These are phyloP conservation scores for Nasonia vitripennis DNA, from an alignment of 1,140 invertebrate genomes.

Conservation along the genomic window DNA sequence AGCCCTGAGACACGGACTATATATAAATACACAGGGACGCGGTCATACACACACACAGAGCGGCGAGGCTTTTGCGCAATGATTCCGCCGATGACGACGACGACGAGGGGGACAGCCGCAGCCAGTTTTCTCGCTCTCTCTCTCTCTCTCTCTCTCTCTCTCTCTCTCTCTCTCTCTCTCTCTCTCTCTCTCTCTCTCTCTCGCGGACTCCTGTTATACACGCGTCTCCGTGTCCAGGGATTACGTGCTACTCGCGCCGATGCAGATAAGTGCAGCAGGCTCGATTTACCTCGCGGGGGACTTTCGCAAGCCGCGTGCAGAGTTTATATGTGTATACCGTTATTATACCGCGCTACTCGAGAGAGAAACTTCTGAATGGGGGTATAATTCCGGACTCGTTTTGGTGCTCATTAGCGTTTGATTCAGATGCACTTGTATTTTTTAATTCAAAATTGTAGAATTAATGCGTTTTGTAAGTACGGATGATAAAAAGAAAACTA, in stretches of 20 bases:
- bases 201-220: not conserved
- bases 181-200: not conserved
- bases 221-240: not conserved
- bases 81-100: not conserved
- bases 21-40: not conserved
- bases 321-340: not conserved
- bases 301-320: not conserved
- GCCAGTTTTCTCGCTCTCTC: not conserved
- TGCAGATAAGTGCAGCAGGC: constrained; percentile 6
- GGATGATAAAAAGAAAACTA: not conserved
- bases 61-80: not conserved
- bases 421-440: no score
- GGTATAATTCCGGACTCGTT: not conserved
- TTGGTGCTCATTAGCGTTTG: no score
- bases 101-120: not conserved
- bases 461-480: no score
- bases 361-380: not conserved
- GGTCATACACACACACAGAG: not conserved
- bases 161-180: not conserved
- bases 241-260: not conserved
- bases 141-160: not conserved
- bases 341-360: not conserved
- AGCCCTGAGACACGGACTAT: not conserved
- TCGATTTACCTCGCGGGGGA: constrained; percentile 18
- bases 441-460: no score